Conservation (phyloP, 1,140 invertebrate species). For the Listronotus bonariensis region DNA sequence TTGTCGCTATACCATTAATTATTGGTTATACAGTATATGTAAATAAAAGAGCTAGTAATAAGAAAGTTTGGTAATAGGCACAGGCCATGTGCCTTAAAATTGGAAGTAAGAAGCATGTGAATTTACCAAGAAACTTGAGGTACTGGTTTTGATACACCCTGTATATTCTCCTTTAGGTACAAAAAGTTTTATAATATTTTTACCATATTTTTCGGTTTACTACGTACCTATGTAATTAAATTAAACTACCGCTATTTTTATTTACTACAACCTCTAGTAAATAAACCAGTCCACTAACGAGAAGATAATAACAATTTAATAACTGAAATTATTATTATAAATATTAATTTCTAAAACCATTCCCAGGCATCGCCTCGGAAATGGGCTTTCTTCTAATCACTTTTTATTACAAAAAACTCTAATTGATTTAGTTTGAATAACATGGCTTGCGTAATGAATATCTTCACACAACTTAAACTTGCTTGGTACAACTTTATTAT, state of each 20-base stretch:
- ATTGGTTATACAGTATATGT: no score
- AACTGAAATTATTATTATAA: conserved; percentile 20
- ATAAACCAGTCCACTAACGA: conserved; percentile 22
- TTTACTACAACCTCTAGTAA: conserved; percentile 1
- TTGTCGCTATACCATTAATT: no score
- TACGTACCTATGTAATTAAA: no score
- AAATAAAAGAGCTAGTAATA: no score
- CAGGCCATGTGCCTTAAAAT: no score
- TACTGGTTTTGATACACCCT: no score
- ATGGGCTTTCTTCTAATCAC: conserved; percentile 3
- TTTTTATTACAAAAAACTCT: conserved; percentile 6
- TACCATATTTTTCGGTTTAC: no score
- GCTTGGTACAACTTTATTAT: conserved; percentile 15
- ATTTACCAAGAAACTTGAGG: no score
- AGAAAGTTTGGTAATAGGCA: no score
- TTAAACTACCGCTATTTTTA: conserved; percentile 3
- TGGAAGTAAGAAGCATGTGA: no score
- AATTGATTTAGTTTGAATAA: conserved; percentile 9
- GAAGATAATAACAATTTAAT: conserved; percentile 22
- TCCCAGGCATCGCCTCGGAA: conserved; percentile 6
- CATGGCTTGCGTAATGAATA: conserved; percentile 16
- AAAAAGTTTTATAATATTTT: no score
- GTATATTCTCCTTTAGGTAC: no score
- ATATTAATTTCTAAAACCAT: conserved; percentile 9
- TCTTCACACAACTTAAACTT: conserved; percentile 1